These are phyloP conservation scores for Thereuonema tuberculata DNA, from an alignment of 1,140 invertebrate genomes.

Conservation along the genomic window DNA sequence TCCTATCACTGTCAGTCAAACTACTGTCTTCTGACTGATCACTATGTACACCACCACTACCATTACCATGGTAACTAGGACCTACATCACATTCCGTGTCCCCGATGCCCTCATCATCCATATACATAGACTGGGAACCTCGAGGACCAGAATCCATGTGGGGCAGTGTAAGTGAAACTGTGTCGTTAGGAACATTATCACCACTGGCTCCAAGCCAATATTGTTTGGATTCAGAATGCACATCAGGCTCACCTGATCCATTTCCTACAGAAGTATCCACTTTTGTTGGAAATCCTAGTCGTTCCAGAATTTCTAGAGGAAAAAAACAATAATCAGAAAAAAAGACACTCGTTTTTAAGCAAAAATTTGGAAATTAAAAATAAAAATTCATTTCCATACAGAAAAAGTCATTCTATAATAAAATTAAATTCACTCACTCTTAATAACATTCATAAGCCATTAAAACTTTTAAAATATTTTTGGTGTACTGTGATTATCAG, in stretches of 20 bases:
- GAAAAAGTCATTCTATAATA: too few species aligned
- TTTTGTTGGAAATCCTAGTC: slow-evolving; percentile 38
- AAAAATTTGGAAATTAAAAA: too few species aligned
- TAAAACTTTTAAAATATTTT: too few species aligned
- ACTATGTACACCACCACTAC: slow-evolving; percentile 39
- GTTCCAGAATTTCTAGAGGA: slow-evolving; percentile 34
- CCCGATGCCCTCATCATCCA: slow-evolving; percentile 24
- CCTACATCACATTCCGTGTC: slow-evolving; percentile 17
- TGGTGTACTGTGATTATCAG: too few species aligned
- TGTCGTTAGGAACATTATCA: not conserved
- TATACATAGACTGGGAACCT: not conserved
- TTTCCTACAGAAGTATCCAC: slow-evolving; percentile 20
- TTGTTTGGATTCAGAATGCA: slow-evolving; percentile 40
- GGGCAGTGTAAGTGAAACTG: not conserved
- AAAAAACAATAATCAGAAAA: slow-evolving; percentile 2
- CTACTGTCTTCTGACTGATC: slow-evolving; percentile 58
- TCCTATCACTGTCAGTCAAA: slow-evolving; percentile 53
- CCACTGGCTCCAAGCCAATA: slow-evolving; percentile 23
- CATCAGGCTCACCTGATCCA: slow-evolving; percentile 8
- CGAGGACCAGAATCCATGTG: slow-evolving; percentile 8
- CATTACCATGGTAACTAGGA: slow-evolving; percentile 3
- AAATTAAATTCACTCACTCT: too few species aligned
- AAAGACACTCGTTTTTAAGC: too few species aligned
- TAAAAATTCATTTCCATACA: too few species aligned
- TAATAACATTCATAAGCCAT: too few species aligned